Evolutionary conservation across 2,797 vertebrate species (phyloP), one percentile per base, ranked within the genome.

Genomic region (Sphaeramia orbicularis): DNA sequence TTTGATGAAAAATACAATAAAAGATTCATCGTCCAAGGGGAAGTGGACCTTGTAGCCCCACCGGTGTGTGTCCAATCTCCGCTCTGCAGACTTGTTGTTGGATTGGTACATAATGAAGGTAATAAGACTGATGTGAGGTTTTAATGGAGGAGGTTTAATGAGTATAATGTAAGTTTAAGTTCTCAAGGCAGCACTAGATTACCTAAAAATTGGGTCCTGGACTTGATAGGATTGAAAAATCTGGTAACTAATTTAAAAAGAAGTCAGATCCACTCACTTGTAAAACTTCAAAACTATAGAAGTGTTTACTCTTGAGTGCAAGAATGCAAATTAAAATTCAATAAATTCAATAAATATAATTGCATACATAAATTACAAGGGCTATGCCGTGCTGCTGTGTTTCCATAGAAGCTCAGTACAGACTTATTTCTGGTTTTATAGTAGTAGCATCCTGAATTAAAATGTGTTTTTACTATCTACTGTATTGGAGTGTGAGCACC

Each of bases 111-210:
- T 71, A 62, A 48, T 73, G 30, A 62, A 65, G 38, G 62, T 36
- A 73, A 65, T 61, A n/a, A 59, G 57, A 50, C 15, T 44, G 43
- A 60, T 55, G 58, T 7, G 19, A 44, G 32, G 68, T 43, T 69
- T 52, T 77, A 73, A 74, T 69, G 40, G 68, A 45, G 43, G 36
- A 16, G 48, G 7, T 67, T 81, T 67, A 66, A 72, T 74, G 53
- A 68, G 59, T 0, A 0, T 7, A 10, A 60, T 16, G 44, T 49
- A 35, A 14, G 38, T 60, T 77, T 52, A 54, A 43, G 24, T 57
- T 66, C 38, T 70, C 53, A 44, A 1, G 38, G 54, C 57, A 30
- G 12, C 30, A 53, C 3, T 59, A 70, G n/a, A 66, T 57, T 67
- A 4, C 67, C 58, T 13, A 19, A 60, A 72, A 72, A 54, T 11